phyloP scores from a whole-genome alignment of 2,113 vertebrate species.

The Corydoras sp. region DNA sequence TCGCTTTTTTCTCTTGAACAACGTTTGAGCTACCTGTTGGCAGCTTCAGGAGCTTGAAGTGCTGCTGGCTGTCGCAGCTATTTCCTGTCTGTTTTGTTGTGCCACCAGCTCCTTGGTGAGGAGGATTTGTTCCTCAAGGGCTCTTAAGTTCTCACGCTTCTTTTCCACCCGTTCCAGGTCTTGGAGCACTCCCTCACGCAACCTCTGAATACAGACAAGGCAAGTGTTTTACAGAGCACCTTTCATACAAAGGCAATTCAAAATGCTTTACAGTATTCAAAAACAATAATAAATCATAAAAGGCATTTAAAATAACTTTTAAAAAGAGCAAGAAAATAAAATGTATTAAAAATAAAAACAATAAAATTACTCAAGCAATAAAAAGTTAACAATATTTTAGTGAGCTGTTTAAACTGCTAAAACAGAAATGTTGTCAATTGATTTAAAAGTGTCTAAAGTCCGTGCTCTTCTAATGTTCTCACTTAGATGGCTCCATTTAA shows the following conservation, averaged over 20 bases:
- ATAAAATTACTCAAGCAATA: too few species aligned
- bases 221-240: not conserved
- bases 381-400: too few species aligned
- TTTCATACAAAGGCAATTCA: not conserved
- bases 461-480: too few species aligned
- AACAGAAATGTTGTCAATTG: too few species aligned
- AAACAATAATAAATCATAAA: too few species aligned
- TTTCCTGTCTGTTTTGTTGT: conserved; percentile 59
- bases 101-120: conserved; percentile 75
- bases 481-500: too few species aligned
- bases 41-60: conserved; percentile 51
- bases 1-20: not conserved
- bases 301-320: too few species aligned
- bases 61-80: not conserved
- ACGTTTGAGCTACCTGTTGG: not conserved
- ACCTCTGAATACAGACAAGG: conserved; percentile 66
- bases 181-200: conserved; percentile 78
- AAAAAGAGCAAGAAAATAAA: too few species aligned
- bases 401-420: too few species aligned
- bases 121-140: conserved; percentile 76
- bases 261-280: too few species aligned
- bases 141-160: conserved; percentile 79
- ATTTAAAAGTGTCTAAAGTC: too few species aligned
- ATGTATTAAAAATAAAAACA: too few species aligned
- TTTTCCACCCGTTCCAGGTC: conserved; percentile 80